Base-by-base conservation (phyloP, 2,888 invertebrate genomes). In the Monoplex corrugatus region DNA sequence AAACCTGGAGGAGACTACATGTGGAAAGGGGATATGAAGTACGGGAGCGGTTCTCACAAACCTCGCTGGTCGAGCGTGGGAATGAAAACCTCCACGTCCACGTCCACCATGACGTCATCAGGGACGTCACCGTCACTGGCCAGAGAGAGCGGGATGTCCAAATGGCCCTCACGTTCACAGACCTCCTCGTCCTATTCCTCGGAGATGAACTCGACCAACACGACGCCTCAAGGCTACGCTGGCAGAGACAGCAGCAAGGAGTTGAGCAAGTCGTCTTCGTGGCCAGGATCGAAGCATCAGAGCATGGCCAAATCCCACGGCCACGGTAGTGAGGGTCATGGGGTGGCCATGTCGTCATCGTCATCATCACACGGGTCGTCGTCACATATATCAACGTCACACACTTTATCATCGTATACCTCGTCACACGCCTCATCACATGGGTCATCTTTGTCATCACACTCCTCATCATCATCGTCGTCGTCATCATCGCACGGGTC, bases 31-130 rank as follows among this genome's bases (percentile, higher is more conserved):
- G 82, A 80, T 2, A 38, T 35, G 35, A 50, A 50, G 38, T 50
- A 84, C 50, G 57, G 50, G 16, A 16, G 1, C 57, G 50, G 50
- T 45, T 16, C 50, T 23, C 84, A 84, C 44, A 84, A 84, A 32
- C 32, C 84, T 50, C 84, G 84, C 84, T 84, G 84, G 84, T 35
- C 84, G 50, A 38, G 82, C 45, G 28, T 28, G 35, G 19, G 10
- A 2, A 32, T 45, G 84, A 8, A 23, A 72, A 35, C 23, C 38
- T 45, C 45, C 32, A 83, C 32, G 28, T 84, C 84, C 19, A 57
- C 84, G 50, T 84, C 84, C 45, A 80, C 78, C 40, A 80, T 50
- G 50, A 35, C 50, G 2, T 57, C 84, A 0, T 84, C 84, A 19
- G 45, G 32, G 13, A 13, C 82, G 43, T 82, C 45, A 5, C 10